Conservation (phyloP, 2,888 invertebrate genomes). For the Iphiclides podalirius region DNA sequence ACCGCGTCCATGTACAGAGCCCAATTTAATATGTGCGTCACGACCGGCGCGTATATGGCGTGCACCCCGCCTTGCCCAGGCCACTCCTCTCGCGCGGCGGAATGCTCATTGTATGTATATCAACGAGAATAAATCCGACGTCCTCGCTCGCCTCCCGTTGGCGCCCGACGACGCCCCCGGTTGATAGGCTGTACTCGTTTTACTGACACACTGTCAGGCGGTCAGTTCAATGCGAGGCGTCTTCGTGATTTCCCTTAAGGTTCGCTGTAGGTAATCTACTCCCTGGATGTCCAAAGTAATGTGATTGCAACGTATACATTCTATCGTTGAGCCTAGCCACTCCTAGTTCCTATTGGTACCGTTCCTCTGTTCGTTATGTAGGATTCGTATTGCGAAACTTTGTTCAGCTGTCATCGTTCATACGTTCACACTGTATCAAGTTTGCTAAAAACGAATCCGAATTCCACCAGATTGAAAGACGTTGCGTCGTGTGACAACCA, state of each 20-base stretch:
- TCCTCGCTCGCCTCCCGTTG: conserved; percentile 44
- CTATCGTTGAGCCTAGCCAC: no score
- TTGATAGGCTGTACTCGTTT: conserved; percentile 29
- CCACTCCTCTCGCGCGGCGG: conserved; percentile 74
- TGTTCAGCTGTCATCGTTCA: no score
- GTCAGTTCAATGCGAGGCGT: conserved; percentile 60
- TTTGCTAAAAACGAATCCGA: no score
- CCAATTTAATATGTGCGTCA: conserved; percentile 80
- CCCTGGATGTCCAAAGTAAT: no score
- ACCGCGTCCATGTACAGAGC: conserved; percentile 60
- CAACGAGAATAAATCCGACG: conserved; percentile 69
- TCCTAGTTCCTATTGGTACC: no score
- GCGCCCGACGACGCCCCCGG: conserved; percentile 33
- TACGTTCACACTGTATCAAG: no score
- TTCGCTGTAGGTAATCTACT: no score
- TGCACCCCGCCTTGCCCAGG: conserved; percentile 60
- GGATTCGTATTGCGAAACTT: no score
- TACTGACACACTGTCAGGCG: conserved; percentile 48
- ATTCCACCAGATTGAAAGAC: no score
- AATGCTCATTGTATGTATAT: conserved; percentile 78
- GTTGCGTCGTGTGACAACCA: no score
- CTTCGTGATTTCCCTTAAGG: neutral
- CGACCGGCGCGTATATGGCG: conserved; percentile 73
- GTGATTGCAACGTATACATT: no score
- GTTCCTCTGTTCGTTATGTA: no score